Base-by-base conservation (phyloP, 2,797 vertebrate genomes). In the Aldrovandia affinis region DNA sequence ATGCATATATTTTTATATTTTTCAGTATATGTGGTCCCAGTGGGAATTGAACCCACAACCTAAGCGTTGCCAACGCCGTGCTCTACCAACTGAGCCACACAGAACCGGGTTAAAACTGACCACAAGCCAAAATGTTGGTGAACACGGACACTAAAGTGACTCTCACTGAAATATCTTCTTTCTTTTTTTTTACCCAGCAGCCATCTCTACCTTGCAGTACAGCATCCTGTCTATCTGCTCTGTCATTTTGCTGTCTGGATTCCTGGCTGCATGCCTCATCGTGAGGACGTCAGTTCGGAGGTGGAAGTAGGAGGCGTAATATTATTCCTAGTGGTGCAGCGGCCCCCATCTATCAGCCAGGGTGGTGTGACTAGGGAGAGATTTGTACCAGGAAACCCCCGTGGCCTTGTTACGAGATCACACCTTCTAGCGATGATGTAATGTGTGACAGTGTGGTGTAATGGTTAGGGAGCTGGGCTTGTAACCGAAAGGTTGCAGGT, bases 251-350 rank as follows among this genome's bases (percentile, higher is more conserved):
- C 54, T 78, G 70, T 61, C 20, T 33, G 82, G 68, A 57, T 22
- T 78, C n/a, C 12, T 83, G 82, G n/a, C 70, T 22, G 70, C 70
- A 10, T 77, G 54, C 70, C 61, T 36, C 70, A 83, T 83, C 14
- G 6, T 83, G 75, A 30, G 82, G 54, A 78, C 52, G 28, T 57
- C 82, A 57, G 54, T 57, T 18, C 20, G 6, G 33, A 42, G 22
- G 14, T 59, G 4, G 22, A n/a, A 52, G 73, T 83, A 77, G 20
- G 81, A 63, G n/a, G 59, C 44, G 44, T 42, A 73, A 70, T 33
- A 65, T 20, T 73, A 20, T 73, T 73, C 39, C 68, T 73, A 73
- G 25, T 6, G 39, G 68, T 20, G 20, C 68, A 42, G 36, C 15
- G 18, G 36, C 68, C 36, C 6, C 36, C 33, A 39, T 33, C 68